phyloP scores from a whole-genome alignment of 2,888 invertebrate species.

The Lypha dubia region DNA sequence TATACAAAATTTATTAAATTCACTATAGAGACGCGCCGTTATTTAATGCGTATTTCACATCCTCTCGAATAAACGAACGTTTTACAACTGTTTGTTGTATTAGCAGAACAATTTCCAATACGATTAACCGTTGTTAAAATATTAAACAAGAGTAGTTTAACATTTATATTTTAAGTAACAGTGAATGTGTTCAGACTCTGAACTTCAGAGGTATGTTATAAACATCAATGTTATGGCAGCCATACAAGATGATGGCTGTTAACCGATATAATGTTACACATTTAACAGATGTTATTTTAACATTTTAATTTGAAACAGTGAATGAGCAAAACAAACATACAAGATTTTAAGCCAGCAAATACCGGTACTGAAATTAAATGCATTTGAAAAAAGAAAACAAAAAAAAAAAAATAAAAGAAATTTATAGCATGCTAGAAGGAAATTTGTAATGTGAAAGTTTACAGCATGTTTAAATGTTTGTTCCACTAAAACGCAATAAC shows the following conservation, averaged over 20 bases:
- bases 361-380: conserved; percentile 52
- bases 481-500: too few relatives aligned
- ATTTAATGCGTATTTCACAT: conserved; percentile 72
- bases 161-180: conserved; percentile 4
- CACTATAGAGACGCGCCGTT: conserved; percentile 12
- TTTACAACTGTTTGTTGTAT: conserved; percentile 77
- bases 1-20: neutral
- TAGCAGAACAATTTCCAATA: conserved; percentile 72
- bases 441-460: neutral
- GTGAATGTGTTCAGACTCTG: neutral
- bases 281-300: neutral
- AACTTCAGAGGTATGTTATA: too few relatives aligned
- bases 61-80: conserved; percentile 77
- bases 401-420: conserved; percentile 2
- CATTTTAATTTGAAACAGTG: neutral
- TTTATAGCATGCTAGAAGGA: conserved; percentile 60
- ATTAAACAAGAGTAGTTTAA: neutral
- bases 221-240: neutral
- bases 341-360: conserved; percentile 12
- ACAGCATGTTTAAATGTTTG: neutral
- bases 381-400: neutral
- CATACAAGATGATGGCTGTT: conserved; percentile 11
- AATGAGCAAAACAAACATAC: conserved; percentile 2
- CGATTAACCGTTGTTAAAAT: conserved; percentile 41
- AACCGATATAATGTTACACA: neutral